Evolutionary conservation across 2,888 invertebrate species (phyloP).

Genomic region (Odontocolon sp.): DNA sequence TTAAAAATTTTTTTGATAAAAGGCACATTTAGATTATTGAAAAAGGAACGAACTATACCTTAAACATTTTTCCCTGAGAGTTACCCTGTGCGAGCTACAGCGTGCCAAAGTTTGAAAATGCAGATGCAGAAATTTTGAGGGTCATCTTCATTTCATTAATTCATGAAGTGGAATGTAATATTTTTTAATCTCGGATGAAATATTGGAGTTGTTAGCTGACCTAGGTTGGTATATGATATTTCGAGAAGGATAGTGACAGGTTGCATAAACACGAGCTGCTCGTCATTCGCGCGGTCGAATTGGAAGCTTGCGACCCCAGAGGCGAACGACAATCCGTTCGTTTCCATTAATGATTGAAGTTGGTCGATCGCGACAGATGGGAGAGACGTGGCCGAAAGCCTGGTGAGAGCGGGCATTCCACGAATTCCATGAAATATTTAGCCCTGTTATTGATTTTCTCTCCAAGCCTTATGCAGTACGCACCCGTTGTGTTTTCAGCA

Average conservation of each 20-base stretch:
- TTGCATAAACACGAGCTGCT: neutral
- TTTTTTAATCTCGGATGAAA: neutral
- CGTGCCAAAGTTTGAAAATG: too few species aligned
- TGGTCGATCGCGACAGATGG: constrained; percentile 77
- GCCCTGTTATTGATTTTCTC: constrained; percentile 77
- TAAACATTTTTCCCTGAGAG: too few species aligned
- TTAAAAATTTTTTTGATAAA: too few species aligned
- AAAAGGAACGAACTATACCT: too few species aligned
- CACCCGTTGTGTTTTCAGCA: constrained; percentile 27
- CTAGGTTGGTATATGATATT: neutral
- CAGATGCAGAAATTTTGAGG: too few species aligned
- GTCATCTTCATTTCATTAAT: neutral
- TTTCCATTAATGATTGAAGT: constrained; percentile 78
- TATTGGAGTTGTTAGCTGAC: neutral
- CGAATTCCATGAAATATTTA: constrained; percentile 78
- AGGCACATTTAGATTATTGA: too few species aligned
- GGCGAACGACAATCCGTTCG: constrained; percentile 64
- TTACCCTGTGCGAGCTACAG: too few species aligned
- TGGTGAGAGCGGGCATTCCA: constrained; percentile 65
- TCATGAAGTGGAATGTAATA: neutral
- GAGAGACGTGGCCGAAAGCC: constrained; percentile 75
- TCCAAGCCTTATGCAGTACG: constrained; percentile 53
- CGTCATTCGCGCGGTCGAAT: neutral
- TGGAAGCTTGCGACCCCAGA: neutral
- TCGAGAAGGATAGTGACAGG: neutral